Conservation (phyloP, 2,797 vertebrate species). For the Knipowitschia caucasica region DNA sequence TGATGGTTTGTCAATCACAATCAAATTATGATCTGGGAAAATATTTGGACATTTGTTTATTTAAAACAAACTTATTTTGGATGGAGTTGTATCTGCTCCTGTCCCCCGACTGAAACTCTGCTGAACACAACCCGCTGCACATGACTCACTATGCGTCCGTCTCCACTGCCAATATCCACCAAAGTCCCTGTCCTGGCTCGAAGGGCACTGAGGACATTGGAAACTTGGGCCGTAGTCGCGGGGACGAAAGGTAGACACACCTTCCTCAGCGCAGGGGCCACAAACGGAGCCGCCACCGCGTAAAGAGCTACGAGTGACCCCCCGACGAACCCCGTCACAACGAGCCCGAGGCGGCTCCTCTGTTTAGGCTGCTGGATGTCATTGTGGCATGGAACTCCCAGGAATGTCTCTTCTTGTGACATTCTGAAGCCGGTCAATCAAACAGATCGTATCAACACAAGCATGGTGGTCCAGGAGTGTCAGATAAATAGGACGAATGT, state of each 20-base stretch:
- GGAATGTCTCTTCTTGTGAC: conserved; percentile 21
- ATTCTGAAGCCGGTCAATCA: conserved; percentile 6
- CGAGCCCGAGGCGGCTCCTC: conserved; percentile 70
- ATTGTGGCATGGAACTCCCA: background rate
- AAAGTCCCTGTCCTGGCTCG: conserved; percentile 74
- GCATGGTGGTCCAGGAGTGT: background rate
- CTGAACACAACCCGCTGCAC: too few species aligned
- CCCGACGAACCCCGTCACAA: conserved; percentile 74
- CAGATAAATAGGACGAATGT: background rate
- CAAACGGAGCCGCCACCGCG: conserved; percentile 81
- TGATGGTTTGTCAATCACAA: too few species aligned
- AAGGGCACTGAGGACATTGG: conserved; percentile 82
- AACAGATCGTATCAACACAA: conserved; percentile 2
- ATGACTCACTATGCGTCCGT: conserved; percentile 90
- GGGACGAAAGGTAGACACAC: conserved; percentile 95
- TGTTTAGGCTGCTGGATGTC: background rate
- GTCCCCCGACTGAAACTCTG: too few species aligned
- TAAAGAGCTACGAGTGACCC: conserved; percentile 83
- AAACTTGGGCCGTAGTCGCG: conserved; percentile 84
- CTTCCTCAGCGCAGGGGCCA: conserved; percentile 85
- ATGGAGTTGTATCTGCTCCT: too few species aligned
- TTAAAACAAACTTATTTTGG: too few species aligned
- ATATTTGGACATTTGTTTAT: too few species aligned
- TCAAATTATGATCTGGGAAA: too few species aligned
- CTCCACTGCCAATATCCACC: conserved; percentile 93